These are phyloP conservation scores for Muscicapa striata DNA, from an alignment of 2,797 vertebrate genomes.

Conservation along the genomic window DNA sequence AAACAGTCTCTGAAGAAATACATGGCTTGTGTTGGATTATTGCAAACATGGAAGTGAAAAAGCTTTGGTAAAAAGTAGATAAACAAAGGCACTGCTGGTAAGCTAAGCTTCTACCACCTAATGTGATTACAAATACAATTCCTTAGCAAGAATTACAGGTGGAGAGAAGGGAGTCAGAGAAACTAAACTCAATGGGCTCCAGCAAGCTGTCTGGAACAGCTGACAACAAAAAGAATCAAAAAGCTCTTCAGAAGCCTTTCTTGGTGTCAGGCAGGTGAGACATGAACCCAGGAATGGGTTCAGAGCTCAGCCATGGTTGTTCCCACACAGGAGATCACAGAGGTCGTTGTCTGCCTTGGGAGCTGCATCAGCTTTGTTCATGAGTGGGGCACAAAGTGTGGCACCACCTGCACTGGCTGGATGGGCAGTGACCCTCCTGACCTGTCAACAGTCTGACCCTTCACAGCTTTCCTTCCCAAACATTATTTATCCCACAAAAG, in stretches of 20 bases:
- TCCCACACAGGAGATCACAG: not conserved
- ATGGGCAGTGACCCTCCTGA: not conserved
- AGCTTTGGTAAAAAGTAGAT: not conserved
- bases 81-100: not conserved
- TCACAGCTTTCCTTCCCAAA: not conserved
- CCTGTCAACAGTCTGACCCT: not conserved
- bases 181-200: not conserved
- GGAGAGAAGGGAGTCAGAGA: not conserved
- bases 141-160: not conserved
- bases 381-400: not conserved
- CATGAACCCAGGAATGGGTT: not conserved
- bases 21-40: rapidly evolving
- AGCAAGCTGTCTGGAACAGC: not conserved
- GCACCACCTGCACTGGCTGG: not conserved
- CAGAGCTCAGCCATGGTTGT: not conserved
- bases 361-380: not conserved
- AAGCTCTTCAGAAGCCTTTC: not conserved
- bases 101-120: not conserved
- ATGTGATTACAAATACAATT: not conserved
- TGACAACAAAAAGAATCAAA: not conserved
- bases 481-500: not conserved
- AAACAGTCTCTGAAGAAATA: not conserved
- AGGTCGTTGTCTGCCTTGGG: not conserved
- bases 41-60: not conserved
- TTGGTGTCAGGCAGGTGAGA: not conserved